Base-by-base conservation (phyloP, 1,140 invertebrate species). In the Goniozus legneri region DNA sequence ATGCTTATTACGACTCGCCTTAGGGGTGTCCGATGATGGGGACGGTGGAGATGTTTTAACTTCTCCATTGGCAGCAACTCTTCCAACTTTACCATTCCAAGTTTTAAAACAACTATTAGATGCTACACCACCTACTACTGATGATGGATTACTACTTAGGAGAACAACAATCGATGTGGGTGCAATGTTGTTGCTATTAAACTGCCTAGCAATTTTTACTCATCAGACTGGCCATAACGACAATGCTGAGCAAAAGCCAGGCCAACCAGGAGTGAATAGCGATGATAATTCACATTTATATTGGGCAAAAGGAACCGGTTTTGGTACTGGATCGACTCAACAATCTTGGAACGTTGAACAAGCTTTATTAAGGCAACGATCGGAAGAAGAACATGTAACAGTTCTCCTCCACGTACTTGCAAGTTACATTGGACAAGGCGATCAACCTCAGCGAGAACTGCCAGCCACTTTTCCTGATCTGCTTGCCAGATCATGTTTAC, bases 331-430 rank as follows among this genome's bases (percentile, higher is more conserved):
- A 1, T 95, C 91, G 1, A 97, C 92, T 2, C 87, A 91, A 44
- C 93, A 95, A 62, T 91, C 89, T 20, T 97, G 94, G 94, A 94
- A 97, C 72, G 91, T 96, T 8, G 92, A 96, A 62, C 89, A 95
- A 62, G 92, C 92, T 18, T 70, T 97, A n/a, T 67, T 91, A 37
- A 79, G 91, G 8, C 92, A 95, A 68, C 83, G 85, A 36, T 89
- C 87, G 52, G 92, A 97, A 72, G 93, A 97, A 66, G 91, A 95
- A 68, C 91, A 96, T 65, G 92, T 95, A 3, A 92, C 92, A 1
- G 91, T 80, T 21, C 62, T 88, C 14, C 58, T 86, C 0, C 78
- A 92, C 69, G 88, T 93, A 1, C 69, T 94, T 44, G 87, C 89
- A 0, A 91, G 89, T 60, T 94, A 90, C 66, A 91, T 94, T 47